Base-by-base conservation (phyloP, 2,888 invertebrate species). In the Melanchra persicariae region DNA sequence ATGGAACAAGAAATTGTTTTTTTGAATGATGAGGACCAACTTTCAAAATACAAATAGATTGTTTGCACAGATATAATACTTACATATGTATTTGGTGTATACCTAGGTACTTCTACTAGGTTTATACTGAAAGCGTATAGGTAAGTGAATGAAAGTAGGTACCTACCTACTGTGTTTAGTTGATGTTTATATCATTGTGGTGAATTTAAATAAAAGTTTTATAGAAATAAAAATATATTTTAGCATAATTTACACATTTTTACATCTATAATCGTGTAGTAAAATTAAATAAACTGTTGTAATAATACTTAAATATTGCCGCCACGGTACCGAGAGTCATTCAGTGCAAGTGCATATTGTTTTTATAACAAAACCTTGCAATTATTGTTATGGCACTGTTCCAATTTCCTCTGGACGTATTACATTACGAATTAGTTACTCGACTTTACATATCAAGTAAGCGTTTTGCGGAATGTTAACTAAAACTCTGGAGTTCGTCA, bases 171-270 rank as follows among this genome's bases (percentile, higher is more conserved):
- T n/a, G 26, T 19, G 7, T 55, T 55, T 15, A 43, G 9, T 34
- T 47, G 12, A 45, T 45, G 22, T 24, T 76, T 58, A 7, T 40
- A 30, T n/a, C 3, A n/a, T 3, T 37, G 37, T 58, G 24, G 54
- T 60, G n/a, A 54, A 40, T 17, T 45, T 24, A 43, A 77, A 77
- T 43, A 47, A 74, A 55, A 37, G 19, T 45, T 70, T 15, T 10
- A 24, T 70, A 40, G 22, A 57, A 37, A 54, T 34, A 54, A 49
- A 47, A 71, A 77, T 77, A 77, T 59, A 74, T 78, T 74, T 55
- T 34, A 55, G 58, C 37, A 70, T 75, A 67, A 45, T 59, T 54
- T 59, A 74, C 45, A 73, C 24, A 52, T 77, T 45, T 54, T 40
- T 12, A 37, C 30, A 70, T 22, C 22, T 57, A 34, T 37, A 57